phyloP scores from a whole-genome alignment of 1,140 invertebrate species.

The Zaprionus gabonicus region DNA sequence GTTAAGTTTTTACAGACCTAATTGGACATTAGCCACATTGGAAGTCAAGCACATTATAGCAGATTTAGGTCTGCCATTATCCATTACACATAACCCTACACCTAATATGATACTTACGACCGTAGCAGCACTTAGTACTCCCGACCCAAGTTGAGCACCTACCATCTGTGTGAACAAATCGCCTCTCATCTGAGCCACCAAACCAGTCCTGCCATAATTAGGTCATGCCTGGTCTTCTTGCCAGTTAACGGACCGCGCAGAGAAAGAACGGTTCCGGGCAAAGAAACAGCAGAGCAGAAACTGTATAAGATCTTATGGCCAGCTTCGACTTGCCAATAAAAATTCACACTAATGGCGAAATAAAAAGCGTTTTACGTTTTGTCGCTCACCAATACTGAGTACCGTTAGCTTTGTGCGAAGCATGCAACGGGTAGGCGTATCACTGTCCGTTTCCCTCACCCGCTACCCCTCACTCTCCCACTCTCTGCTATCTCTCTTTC shows the following conservation, averaged over 20 bases:
- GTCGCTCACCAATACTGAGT: slow-evolving; percentile 73
- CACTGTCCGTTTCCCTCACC: neutral
- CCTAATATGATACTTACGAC: neutral
- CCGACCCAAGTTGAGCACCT: slow-evolving; percentile 1
- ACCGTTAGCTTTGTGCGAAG: slow-evolving; percentile 60
- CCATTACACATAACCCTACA: neutral
- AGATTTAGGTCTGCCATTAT: neutral
- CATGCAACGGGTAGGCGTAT: slow-evolving; percentile 26
- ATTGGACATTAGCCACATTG: neutral
- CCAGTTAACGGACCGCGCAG: slow-evolving; percentile 36
- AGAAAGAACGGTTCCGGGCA: slow-evolving; percentile 50
- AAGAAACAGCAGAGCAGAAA: slow-evolving; percentile 6
- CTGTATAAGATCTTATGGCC: neutral
- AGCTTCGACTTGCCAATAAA: slow-evolving; percentile 61
- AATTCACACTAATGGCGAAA: slow-evolving; percentile 70
- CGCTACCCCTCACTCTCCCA: neutral
- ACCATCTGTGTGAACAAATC: neutral
- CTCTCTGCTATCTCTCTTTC: neutral
- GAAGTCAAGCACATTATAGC: neutral
- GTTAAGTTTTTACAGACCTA: neutral
- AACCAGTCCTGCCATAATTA: slow-evolving; percentile 80
- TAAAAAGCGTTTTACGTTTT: slow-evolving; percentile 46
- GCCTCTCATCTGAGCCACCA: neutral
- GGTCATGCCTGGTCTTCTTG: slow-evolving; percentile 60
- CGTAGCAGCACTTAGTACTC: neutral